Evolutionary conservation across 2,888 invertebrate genomes (phyloP).

Genomic region (Scrobipalpa atriplicella): DNA sequence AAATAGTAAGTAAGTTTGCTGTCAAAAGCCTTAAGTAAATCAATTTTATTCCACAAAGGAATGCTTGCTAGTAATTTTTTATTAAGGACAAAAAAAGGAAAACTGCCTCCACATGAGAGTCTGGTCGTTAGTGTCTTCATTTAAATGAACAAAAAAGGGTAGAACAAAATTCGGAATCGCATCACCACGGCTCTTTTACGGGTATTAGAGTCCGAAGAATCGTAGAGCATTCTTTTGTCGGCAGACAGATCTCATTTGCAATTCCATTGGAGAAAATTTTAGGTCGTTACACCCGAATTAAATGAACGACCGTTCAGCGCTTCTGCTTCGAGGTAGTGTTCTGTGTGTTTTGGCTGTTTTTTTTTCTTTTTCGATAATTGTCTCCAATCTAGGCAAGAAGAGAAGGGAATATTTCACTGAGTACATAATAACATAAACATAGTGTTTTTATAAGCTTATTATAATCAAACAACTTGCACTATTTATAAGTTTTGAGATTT

Average conservation of each 20-base stretch:
- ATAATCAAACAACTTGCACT: no score
- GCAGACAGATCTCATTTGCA: slow-evolving; percentile 59
- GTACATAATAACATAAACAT: no score
- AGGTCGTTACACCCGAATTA: slow-evolving; percentile 34
- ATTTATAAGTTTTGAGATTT: no score
- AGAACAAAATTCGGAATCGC: slow-evolving; percentile 44
- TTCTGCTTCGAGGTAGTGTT: slow-evolving; percentile 12
- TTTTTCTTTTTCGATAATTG: not conserved
- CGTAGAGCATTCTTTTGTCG: slow-evolving; percentile 56
- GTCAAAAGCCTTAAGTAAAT: no score
- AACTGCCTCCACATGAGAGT: slow-evolving; percentile 14
- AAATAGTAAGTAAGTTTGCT: no score
- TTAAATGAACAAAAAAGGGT: slow-evolving; percentile 38
- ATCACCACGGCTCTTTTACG: slow-evolving; percentile 46
- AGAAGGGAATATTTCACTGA: no score
- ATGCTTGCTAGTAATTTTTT: not conserved
- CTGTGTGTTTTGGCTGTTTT: not conserved
- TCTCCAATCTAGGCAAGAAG: not conserved
- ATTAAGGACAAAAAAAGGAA: slow-evolving; percentile 5
- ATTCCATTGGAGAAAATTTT: slow-evolving; percentile 51
- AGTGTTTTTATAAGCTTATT: no score
- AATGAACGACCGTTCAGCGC: slow-evolving; percentile 22
- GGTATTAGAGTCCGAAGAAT: slow-evolving; percentile 45
- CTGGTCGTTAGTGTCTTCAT: slow-evolving; percentile 30
- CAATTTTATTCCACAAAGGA: not conserved